Base-by-base conservation (phyloP, 37 sponge, comb jelly and placozoan genomes). In the Spongilla lacustris region DNA sequence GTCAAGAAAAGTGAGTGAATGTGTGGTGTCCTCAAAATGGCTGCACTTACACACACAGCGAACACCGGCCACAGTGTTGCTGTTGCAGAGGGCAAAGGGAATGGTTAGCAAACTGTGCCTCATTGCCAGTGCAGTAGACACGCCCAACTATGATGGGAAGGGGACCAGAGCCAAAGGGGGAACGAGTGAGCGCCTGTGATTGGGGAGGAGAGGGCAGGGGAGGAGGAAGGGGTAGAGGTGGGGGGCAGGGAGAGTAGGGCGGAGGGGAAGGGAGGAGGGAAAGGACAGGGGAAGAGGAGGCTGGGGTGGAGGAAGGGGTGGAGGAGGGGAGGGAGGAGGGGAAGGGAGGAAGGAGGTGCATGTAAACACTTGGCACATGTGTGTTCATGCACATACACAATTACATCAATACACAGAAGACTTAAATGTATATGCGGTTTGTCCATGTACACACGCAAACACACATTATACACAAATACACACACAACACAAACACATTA, bases 41-140 rank as follows among this genome's bases (percentile, higher is more conserved):
- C n/a, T n/a, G n/a, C n/a, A 17, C 86, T 78, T 46, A 86, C 86
- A 50, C 50, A 48, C 17, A 38, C 86, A 86, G 58, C 41, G 24
- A 0, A 71, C 86, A n/a, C 86, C 79, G 3, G 86, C 86, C 2
- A 77, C 86, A 79, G 49, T 35, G n/a, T 4, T 19, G 35, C 13
- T 48, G 72, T 23, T 4, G 27, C 84, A 84, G 84, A 32, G 67
- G 33, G 76, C 2, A 37, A 33, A 33, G 10, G 35, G 31, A 5
- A 35, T 81, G 80, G 87, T 80, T 80, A 74, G 80, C 73, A 25
- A 87, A 36, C 41, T 87, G 75, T 0, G 74, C 14, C 75, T 80
- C 81, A 23, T 38, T 66, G 27, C 87, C 87, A 0, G 24, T 32
- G 75, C 87, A 87, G 66, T 66, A 33, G 14, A 67, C 29, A 74